A percentile compares a stretch with the other conserved stretches of the same genome.
Evolutionary conservation across 2,888 invertebrate species (phyloP).

Genomic region (Lasioglossum leucozonium): DNA sequence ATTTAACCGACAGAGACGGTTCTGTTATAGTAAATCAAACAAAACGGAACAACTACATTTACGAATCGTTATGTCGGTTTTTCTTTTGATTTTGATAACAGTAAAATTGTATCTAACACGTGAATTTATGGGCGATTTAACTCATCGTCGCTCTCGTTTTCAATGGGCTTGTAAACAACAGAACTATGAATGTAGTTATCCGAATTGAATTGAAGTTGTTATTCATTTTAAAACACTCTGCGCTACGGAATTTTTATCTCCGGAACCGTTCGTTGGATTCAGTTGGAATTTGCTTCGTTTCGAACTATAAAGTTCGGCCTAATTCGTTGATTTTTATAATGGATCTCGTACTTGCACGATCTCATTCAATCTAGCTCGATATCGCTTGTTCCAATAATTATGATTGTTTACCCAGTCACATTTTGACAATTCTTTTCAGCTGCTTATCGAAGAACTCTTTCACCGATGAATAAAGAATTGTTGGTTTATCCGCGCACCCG

Average conservation of each 20-base stretch:
- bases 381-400: neutral
- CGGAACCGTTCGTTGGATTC: neutral
- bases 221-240: neutral
- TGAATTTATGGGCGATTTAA: neutral
- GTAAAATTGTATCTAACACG: neutral
- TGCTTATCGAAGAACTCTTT: neutral
- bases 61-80: neutral
- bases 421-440: neutral
- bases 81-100: neutral
- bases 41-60: neutral
- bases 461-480: neutral
- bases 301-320: neutral
- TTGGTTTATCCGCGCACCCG: neutral
- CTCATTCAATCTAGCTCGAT: neutral
- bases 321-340: neutral
- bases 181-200: neutral
- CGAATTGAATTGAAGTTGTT: neutral
- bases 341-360: neutral
- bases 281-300: neutral
- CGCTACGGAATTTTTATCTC: neutral
- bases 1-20: neutral
- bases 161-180: neutral
- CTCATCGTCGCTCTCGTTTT: neutral
- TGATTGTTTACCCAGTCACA: neutral
- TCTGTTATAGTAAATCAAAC: no score